Evolutionary conservation across 2,888 invertebrate species (phyloP).

Genomic region (Tortrix viridana): DNA sequence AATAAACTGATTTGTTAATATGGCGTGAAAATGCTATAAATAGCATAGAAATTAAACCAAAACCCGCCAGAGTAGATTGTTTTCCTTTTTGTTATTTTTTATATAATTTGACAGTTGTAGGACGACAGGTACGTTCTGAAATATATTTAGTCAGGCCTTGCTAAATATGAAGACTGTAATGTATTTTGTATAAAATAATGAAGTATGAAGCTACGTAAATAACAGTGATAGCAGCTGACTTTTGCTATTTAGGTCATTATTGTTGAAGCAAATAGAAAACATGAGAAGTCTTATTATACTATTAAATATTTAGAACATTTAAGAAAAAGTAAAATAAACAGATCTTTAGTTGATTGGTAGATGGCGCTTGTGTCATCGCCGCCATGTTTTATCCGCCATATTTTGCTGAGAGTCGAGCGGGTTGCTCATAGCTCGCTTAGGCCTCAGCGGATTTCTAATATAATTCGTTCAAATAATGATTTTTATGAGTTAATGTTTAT

Average conservation of each 20-base stretch:
- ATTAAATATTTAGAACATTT: slow-evolving; percentile 16
- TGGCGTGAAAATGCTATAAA: slow-evolving; percentile 26
- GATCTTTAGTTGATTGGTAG: slow-evolving; percentile 47
- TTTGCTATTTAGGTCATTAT: no score
- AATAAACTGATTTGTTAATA: slow-evolving; percentile 3
- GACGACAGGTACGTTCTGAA: background rate
- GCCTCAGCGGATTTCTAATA: slow-evolving; percentile 70
- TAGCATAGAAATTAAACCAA: slow-evolving; percentile 32
- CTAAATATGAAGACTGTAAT: no score
- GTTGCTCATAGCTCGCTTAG: slow-evolving; percentile 73
- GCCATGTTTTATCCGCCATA: slow-evolving; percentile 82
- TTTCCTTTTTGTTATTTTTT: slow-evolving; percentile 25
- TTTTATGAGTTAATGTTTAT: slow-evolving; percentile 70
- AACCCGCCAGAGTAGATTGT: slow-evolving; percentile 18
- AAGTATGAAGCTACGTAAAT: no score
- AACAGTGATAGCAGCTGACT: no score
- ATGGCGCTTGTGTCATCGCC: slow-evolving; percentile 61
- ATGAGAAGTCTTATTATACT: no score
- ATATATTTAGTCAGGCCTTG: slow-evolving; percentile 1
- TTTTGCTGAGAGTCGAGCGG: slow-evolving; percentile 72
- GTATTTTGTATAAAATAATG: no score
- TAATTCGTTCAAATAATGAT: slow-evolving; percentile 72
- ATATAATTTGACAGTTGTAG: slow-evolving; percentile 30
- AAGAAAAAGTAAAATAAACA: slow-evolving; percentile 42
- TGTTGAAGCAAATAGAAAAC: no score